A percentile compares a stretch with the other conserved stretches of the same genome.
Conservation (phyloP, 53 echinoderm and acorn worm species). For the Glandiceps talaboti region DNA sequence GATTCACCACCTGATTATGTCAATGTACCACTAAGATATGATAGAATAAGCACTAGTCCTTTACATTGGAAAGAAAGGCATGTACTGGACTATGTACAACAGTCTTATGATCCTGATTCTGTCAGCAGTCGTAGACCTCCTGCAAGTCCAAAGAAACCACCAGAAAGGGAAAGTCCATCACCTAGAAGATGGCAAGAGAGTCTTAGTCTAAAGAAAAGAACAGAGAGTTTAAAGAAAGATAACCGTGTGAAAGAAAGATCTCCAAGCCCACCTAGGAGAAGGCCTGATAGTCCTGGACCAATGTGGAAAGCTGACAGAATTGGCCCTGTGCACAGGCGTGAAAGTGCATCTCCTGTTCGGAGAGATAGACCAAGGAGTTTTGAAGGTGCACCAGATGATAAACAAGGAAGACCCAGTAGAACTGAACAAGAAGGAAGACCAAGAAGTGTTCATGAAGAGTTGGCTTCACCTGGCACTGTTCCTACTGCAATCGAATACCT, state of each 20-base stretch:
- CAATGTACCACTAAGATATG: background rate
- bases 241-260: background rate
- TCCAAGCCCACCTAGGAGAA: background rate
- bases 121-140: background rate
- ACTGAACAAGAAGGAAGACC: background rate
- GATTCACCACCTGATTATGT: background rate
- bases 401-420: background rate
- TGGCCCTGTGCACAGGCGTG: background rate
- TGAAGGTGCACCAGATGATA: background rate
- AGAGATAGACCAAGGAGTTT: background rate
- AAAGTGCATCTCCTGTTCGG: background rate
- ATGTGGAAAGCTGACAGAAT: background rate
- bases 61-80: background rate
- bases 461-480: background rate
- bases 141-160: background rate
- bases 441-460: background rate
- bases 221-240: background rate
- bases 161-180: background rate
- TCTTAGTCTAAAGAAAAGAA: background rate
- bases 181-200: background rate
- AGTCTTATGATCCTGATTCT: background rate
- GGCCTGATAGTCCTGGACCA: background rate
- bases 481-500: background rate
- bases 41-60: background rate
- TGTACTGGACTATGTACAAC: background rate